Evolutionary conservation across 2,113 vertebrate species (phyloP).

Genomic region (Pseudopodoces humilis): DNA sequence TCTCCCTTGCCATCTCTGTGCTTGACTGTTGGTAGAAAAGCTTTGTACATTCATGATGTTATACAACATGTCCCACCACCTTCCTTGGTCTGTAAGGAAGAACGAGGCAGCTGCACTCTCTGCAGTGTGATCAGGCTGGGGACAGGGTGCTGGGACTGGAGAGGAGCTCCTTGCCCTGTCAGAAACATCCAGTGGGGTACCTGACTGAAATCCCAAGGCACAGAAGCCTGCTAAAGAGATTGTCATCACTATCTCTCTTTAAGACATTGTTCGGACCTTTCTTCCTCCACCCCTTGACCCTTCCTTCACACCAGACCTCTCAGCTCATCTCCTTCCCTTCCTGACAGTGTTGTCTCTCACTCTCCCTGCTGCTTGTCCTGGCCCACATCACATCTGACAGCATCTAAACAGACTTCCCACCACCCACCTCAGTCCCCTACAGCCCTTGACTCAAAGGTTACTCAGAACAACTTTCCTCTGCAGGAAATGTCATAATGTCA

Average conservation of each 20-base stretch:
- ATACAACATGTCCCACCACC: not conserved
- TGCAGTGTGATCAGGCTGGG: fast-evolving
- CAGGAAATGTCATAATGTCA: not conserved
- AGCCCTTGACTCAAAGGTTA: not conserved
- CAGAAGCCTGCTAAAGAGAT: not conserved
- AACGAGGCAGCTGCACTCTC: not conserved
- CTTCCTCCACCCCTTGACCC: not conserved
- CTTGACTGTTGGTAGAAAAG: not conserved
- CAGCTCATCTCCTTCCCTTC: not conserved
- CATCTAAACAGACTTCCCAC: not conserved
- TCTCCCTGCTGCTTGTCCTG: not conserved
- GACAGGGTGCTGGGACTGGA: not conserved
- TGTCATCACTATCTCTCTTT: not conserved
- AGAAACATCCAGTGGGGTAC: not conserved
- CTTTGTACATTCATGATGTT: not conserved
- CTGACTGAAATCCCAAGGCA: not conserved
- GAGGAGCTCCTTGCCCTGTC: not conserved
- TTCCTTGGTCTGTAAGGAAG: not conserved
- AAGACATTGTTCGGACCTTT: not conserved
- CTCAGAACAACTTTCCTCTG: not conserved
- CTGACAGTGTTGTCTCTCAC: not conserved
- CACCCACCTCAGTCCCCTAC: not conserved
- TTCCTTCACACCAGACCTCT: not conserved
- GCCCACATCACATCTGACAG: not conserved
- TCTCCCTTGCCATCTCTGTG: not conserved